Evolutionary conservation across 2,888 invertebrate genomes (phyloP).

Genomic region (Incurvaria masculella): DNA sequence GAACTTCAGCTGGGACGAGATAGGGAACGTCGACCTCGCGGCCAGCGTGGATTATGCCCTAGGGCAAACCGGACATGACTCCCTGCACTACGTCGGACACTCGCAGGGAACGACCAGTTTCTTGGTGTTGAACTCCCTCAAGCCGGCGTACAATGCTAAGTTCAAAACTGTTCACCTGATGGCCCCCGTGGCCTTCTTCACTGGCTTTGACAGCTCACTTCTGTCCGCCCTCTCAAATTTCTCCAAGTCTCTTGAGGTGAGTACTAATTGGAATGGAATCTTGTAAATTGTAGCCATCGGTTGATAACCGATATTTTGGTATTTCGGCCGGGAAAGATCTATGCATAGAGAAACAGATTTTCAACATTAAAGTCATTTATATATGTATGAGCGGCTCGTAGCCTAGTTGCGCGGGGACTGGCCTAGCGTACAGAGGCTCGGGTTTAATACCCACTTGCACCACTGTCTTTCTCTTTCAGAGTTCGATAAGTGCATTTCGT

Average conservation of each 20-base stretch:
- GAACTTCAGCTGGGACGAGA: conserved; percentile 80
- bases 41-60: conserved; percentile 76
- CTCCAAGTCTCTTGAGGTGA: neutral
- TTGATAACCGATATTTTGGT: no score
- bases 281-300: no score
- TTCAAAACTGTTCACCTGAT: conserved; percentile 51
- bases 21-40: conserved; percentile 75
- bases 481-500: no score
- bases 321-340: no score
- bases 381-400: no score
- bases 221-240: neutral
- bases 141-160: conserved; percentile 58
- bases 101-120: conserved; percentile 66
- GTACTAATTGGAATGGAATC: no score
- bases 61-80: conserved; percentile 47
- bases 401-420: no score
- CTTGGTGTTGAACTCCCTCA: conserved; percentile 50
- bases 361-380: no score
- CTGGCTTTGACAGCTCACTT: conserved; percentile 29
- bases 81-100: conserved; percentile 76
- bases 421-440: no score
- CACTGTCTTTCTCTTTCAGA: no score
- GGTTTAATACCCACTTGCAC: no score
- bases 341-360: no score
- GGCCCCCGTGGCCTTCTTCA: conserved; percentile 52